phyloP scores from a whole-genome alignment of 2,113 vertebrate species.

The Leptobrachium leishanense region DNA sequence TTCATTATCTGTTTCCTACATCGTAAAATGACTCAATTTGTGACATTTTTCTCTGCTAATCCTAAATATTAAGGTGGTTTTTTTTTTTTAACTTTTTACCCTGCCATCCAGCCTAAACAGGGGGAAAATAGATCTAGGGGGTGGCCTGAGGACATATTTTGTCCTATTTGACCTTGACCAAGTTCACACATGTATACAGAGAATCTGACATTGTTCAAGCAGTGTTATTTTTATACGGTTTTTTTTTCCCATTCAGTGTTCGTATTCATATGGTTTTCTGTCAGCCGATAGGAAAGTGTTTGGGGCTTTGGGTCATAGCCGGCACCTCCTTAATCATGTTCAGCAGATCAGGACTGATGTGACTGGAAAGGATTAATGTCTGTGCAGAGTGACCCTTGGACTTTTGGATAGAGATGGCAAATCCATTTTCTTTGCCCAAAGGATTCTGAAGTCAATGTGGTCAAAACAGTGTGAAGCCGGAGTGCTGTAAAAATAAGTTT shows the following conservation, averaged over 20 bases:
- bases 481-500: no score
- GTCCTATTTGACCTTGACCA: slow-evolving; percentile 18
- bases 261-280: not conserved
- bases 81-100: no score
- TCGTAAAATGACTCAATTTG: no score
- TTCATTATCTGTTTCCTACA: no score
- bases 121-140: not conserved
- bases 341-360: slow-evolving; percentile 10
- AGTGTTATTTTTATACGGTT: not conserved
- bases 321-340: not conserved
- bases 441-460: not conserved
- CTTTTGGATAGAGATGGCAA: not conserved
- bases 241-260: not conserved
- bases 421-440: not conserved
- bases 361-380: slow-evolving; percentile 5
- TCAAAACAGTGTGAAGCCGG: no score
- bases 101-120: no score
- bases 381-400: not conserved
- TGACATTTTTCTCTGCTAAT: no score
- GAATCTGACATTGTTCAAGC: not conserved
- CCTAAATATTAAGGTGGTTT: no score
- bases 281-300: not conserved
- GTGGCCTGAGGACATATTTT: slow-evolving; percentile 1
- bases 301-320: not conserved
- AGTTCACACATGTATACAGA: slow-evolving; percentile 2